A percentile compares a stretch with the other conserved stretches of the same genome.
Evolutionary conservation across 2,888 invertebrate species (phyloP).

Genomic region (Xestia c-nigrum): DNA sequence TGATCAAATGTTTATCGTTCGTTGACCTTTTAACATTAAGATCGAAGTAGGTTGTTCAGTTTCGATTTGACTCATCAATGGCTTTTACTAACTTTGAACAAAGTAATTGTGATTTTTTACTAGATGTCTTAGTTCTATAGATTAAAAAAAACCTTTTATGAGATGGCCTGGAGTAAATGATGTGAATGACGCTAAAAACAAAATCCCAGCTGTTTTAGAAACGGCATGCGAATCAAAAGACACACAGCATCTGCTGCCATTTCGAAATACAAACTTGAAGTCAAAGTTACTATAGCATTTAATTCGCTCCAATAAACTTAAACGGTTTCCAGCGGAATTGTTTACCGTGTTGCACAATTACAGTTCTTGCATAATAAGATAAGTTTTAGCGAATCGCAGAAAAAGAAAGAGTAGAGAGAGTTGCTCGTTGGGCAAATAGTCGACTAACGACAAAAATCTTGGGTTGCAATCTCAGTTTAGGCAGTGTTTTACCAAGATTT

Average conservation of each 20-base stretch:
- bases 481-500: neutral
- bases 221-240: slow-evolving; percentile 4
- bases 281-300: slow-evolving; percentile 47
- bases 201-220: neutral
- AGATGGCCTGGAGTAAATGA: neutral
- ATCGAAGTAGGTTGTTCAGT: neutral
- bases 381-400: slow-evolving; percentile 37
- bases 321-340: slow-evolving; percentile 56
- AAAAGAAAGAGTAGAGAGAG: neutral
- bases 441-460: neutral
- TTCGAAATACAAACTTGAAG: slow-evolving; percentile 46
- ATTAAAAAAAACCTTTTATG: neutral
- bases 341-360: slow-evolving; percentile 50
- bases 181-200: neutral
- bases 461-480: neutral
- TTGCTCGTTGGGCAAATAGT: neutral
- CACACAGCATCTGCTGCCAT: slow-evolving; percentile 31
- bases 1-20: slow-evolving; percentile 14
- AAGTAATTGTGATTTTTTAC: neutral
- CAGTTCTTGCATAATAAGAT: slow-evolving; percentile 45
- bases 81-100: neutral
- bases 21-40: slow-evolving; percentile 14
- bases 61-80: neutral
- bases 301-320: slow-evolving; percentile 55
- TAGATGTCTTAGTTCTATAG: neutral